phyloP scores from a whole-genome alignment of 2,113 vertebrate genomes.

The Triplophysa dalaica region DNA sequence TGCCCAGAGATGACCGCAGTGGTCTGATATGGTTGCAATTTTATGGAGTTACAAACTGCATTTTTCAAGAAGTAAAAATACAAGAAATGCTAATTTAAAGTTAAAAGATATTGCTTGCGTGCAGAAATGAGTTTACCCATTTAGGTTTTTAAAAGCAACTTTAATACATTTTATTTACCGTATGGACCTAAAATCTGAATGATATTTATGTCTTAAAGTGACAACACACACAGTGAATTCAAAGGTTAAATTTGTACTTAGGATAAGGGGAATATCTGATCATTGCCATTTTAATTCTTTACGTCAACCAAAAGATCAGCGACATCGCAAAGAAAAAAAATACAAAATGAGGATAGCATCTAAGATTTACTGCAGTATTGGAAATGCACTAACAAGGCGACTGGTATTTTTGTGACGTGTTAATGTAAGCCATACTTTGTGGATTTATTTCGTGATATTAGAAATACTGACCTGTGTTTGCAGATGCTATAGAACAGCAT shows the following conservation, averaged over 20 bases:
- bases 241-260: too few relatives aligned
- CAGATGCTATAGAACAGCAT: too few relatives aligned
- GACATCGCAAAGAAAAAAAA: neutral
- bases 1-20: neutral
- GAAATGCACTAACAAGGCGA: too few relatives aligned
- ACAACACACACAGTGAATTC: neutral
- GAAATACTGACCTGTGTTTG: too few relatives aligned
- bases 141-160: neutral
- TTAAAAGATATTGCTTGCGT: neutral
- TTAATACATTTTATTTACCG: neutral
- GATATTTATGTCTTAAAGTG: neutral
- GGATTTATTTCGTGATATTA: neutral
- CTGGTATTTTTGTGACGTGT: neutral
- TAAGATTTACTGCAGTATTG: neutral
- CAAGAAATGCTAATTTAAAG: neutral
- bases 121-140: neutral
- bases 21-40: neutral
- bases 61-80: neutral
- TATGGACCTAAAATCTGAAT: neutral
- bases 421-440: neutral
- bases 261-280: neutral
- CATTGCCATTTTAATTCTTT: neutral
- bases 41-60: neutral
- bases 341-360: neutral
- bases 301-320: slow-evolving; percentile 1